Evolutionary conservation across 2,888 invertebrate genomes (phyloP).

Genomic region (Tinea pellionella): DNA sequence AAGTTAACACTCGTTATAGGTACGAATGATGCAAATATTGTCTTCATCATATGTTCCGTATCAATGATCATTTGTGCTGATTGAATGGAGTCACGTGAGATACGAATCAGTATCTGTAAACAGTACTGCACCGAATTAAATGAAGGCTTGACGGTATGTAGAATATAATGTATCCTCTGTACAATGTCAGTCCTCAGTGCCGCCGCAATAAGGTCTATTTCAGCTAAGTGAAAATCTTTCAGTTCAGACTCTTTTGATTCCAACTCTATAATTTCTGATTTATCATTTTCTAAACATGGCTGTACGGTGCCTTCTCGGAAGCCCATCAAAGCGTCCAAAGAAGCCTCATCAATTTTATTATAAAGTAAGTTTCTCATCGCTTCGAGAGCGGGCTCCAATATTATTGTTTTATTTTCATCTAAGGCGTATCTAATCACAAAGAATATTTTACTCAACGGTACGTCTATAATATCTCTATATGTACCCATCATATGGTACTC

Average conservation of each 20-base stretch:
- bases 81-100: slow-evolving; percentile 81
- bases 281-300: slow-evolving; percentile 68
- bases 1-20: slow-evolving; percentile 51
- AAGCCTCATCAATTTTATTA: slow-evolving; percentile 82
- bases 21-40: slow-evolving; percentile 70
- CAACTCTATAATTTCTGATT: slow-evolving; percentile 64
- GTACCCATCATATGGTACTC: slow-evolving; percentile 79
- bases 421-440: slow-evolving; percentile 86
- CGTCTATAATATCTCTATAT: slow-evolving; percentile 79
- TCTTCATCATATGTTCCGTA: slow-evolving; percentile 73
- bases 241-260: slow-evolving; percentile 71
- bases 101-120: slow-evolving; percentile 81
- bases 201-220: slow-evolving; percentile 83
- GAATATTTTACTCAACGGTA: slow-evolving; percentile 81
- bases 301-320: slow-evolving; percentile 74
- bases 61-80: slow-evolving; percentile 73
- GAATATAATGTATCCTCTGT: slow-evolving; percentile 79
- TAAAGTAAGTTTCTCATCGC: slow-evolving; percentile 81
- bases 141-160: slow-evolving; percentile 76
- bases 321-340: slow-evolving; percentile 76
- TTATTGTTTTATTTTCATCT: slow-evolving; percentile 82
- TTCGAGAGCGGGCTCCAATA: slow-evolving; percentile 80
- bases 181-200: slow-evolving; percentile 81
- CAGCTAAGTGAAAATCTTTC: slow-evolving; percentile 88
- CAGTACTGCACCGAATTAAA: slow-evolving; percentile 79